These are phyloP conservation scores for Drosophila ironensis DNA, from an alignment of 1,140 invertebrate species.

Conservation along the genomic window DNA sequence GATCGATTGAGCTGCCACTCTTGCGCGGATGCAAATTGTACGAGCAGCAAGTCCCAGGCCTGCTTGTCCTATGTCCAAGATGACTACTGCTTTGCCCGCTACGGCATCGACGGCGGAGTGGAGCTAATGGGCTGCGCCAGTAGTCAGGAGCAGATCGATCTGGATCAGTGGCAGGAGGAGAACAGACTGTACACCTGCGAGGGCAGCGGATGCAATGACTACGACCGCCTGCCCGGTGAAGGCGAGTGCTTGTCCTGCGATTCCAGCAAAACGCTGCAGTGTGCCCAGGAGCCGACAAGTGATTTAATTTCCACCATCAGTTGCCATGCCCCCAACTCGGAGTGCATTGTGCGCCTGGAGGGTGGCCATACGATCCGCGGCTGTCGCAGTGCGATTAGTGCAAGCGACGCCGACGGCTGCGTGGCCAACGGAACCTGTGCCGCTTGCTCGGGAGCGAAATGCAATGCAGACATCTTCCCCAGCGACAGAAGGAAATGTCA, in stretches of 20 bases:
- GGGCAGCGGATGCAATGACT: constrained; percentile 53
- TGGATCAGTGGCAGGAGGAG: constrained; percentile 48
- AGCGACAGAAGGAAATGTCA: constrained; percentile 57
- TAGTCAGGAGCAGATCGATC: constrained; percentile 45
- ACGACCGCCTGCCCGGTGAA: constrained; percentile 28
- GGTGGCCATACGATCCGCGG: constrained; percentile 61
- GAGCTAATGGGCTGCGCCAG: constrained; percentile 64
- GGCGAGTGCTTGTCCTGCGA: constrained; percentile 60
- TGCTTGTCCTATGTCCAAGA: constrained; percentile 38
- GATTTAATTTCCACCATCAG: constrained; percentile 6
- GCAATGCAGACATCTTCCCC: constrained; percentile 63
- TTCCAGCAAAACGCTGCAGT: constrained; percentile 51
- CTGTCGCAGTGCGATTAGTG: constrained; percentile 40
- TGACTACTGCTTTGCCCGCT: constrained; percentile 75
- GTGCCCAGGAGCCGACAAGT: constrained; percentile 54
- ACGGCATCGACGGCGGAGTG: constrained; percentile 26
- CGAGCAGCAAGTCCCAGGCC: constrained; percentile 24
- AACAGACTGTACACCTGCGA: constrained; percentile 53
- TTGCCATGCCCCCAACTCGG: constrained; percentile 41
- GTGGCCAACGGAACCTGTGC: constrained; percentile 52
- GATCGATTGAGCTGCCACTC: constrained; percentile 64
- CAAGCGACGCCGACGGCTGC: constrained; percentile 37
- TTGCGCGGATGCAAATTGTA: constrained; percentile 36
- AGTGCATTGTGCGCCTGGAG: constrained; percentile 53
- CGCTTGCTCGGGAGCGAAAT: constrained; percentile 54